Percentiles rank a stretch among this genome's conserved stretches.
Evolutionary conservation across 2,797 vertebrate genomes (phyloP).

Genomic region (Sebastes steindachneri): DNA sequence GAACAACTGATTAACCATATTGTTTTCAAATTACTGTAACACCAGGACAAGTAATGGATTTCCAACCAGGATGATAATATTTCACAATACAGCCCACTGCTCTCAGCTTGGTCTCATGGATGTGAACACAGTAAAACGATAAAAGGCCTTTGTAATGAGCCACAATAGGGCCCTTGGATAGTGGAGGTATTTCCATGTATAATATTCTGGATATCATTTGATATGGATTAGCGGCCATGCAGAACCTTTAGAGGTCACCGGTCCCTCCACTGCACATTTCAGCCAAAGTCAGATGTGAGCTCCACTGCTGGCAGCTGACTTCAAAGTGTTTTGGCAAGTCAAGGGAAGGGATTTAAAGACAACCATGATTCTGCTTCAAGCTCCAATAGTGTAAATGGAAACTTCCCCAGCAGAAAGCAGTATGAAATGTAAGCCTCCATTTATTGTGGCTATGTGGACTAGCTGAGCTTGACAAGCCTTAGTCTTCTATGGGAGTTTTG

Average conservation of each 20-base stretch:
- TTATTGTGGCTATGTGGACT: neutral
- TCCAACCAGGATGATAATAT: neutral
- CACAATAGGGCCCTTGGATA: constrained; percentile 2
- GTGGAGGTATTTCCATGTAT: constrained; percentile 14
- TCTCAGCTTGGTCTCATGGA: neutral
- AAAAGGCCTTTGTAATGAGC: constrained; percentile 19
- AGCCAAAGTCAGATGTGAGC: constrained; percentile 39
- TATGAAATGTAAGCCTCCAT: constrained; percentile 23
- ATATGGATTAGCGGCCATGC: constrained; percentile 39
- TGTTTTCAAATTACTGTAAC: neutral
- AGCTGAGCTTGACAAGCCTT: neutral
- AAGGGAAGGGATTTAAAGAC: constrained; percentile 36
- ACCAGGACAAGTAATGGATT: neutral
- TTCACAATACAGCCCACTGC: neutral
- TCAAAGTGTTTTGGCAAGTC: constrained; percentile 29
- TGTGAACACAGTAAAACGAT: constrained; percentile 16
- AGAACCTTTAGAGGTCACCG: constrained; percentile 23
- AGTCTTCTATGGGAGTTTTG: neutral
- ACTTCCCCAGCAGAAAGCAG: constrained; percentile 11
- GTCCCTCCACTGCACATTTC: constrained; percentile 18
- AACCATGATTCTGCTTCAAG: constrained; percentile 28
- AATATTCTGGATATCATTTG: constrained; percentile 48
- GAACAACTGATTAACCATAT: neutral
- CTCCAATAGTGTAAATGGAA: constrained; percentile 19
- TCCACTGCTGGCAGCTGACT: constrained; percentile 28